Evolutionary conservation across 1,140 invertebrate genomes (phyloP), one percentile per base, ranked within the genome.

Genomic region (Oscheius sp.): DNA sequence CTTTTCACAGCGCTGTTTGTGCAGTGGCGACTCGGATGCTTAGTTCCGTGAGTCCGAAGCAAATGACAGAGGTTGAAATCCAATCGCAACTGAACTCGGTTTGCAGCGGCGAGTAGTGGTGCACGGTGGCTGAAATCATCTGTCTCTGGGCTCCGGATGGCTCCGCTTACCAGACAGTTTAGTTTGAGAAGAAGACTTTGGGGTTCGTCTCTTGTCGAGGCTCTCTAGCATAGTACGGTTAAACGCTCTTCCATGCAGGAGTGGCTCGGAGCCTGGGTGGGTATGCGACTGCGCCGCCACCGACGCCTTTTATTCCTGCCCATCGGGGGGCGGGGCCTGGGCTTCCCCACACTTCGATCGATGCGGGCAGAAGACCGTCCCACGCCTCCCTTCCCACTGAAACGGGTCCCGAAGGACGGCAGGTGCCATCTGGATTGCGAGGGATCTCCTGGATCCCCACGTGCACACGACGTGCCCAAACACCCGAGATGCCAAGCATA

Each of bases 21-120:
- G 72, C 72, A 68, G 72, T 74, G 32, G 64, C 59, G 42, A 74
- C 72, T n/a, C 72, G 72, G 65, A 74, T 74, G 35, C 34, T 62
- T 20, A 74, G 65, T 35, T 74, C 72, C 45, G 64, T 68, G 55
- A 74, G 49, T 49, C 72, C 72, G 72, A 74, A 74, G 65, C 72
- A 74, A 55, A 74, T 74, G 29, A 74, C 72, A 28, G 72, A 74
- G 0, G 72, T 74, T n/a, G 68, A 73, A 49, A 74, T 67, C 72
- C 72, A 74, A 23, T 74, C 72, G 55, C 46, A 46, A 2, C 45
- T 34, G 72, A 74, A 71, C 18, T 45, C 36, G 45, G 58, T 18
- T 45, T 45, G 18, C 7, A 49, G 45, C 13, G 69, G 69, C 36
- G 58, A 49, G 59, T 29, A 71, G 15, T 55, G 15, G 67, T 38